These are phyloP conservation scores for Deilephila porcellus DNA, from an alignment of 2,888 invertebrate species.

Conservation along the genomic window DNA sequence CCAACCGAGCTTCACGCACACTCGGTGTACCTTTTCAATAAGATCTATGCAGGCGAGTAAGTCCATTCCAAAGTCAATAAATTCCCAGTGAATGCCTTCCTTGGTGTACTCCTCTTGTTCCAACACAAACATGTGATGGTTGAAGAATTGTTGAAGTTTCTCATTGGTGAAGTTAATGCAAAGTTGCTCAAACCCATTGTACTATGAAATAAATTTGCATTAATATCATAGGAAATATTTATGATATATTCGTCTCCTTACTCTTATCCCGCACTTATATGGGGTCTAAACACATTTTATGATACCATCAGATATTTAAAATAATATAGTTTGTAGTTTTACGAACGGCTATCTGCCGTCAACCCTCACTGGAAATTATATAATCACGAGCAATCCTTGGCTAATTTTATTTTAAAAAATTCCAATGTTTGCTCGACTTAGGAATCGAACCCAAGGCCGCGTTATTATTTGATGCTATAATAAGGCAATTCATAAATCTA, in stretches of 20 bases:
- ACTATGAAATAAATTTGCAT: conserved; percentile 86
- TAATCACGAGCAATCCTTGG: too few relatives aligned
- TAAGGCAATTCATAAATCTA: not conserved
- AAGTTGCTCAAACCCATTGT: conserved; percentile 99
- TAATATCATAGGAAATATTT: conserved; percentile 54
- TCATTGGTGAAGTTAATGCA: conserved; percentile 99
- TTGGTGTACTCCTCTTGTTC: conserved; percentile 99
- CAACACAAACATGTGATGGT: conserved; percentile 99
- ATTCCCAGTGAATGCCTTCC: conserved; percentile 99
- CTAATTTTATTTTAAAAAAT: not conserved
- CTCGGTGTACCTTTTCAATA: conserved; percentile 95
- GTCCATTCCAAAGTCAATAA: conserved; percentile 99
- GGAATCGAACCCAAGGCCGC: not conserved
- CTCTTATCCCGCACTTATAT: not conserved
- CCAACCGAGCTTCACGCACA: conserved; percentile 62
- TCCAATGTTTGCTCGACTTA: not conserved
- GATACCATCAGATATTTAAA: not conserved
- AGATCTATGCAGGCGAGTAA: conserved; percentile 99
- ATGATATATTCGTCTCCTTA: not conserved
- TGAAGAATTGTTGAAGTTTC: conserved; percentile 99
- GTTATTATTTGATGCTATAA: not conserved
- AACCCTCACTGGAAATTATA: too few relatives aligned
- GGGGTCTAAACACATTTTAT: not conserved
- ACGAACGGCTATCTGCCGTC: not conserved
- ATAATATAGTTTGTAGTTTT: not conserved